Evolutionary conservation across 1,140 invertebrate genomes (phyloP), one percentile per base, ranked within the genome.

Genomic region (Forficula auricularia): DNA sequence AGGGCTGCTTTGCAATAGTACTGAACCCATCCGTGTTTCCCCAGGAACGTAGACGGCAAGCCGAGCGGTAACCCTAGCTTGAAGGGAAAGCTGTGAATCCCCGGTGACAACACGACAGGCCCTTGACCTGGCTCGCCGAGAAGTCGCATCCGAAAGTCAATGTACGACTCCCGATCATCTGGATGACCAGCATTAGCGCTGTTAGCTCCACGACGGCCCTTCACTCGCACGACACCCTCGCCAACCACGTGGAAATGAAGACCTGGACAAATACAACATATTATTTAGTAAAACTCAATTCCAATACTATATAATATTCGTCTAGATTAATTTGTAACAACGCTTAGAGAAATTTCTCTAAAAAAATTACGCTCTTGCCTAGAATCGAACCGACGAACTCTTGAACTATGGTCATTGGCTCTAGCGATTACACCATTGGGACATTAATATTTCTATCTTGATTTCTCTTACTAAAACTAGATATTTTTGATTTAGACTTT

Each of bases 71-170:
- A 62, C 2, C 89, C 88, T 32, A 94, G 59, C 62, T 92, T 92
- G 59, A 92, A 94, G 14, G 89, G 89, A 62, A 92, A 94, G 59
- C 86, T 90, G 62, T 94, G 89, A 50, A 92, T 91, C 15, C 88
- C 89, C 1, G 88, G 85, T 9, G 86, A 90, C n/a, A 94, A 60
- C 13, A 89, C 60, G 35, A 84, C 79, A 33, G 83, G 75, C 9
- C 79, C 77, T 58, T 84, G 77, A 53, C 83, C 82, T 67, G 81
- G 77, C 67, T 92, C 87, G 36, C 88, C 88, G 2, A 94, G 67
- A 3, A 94, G 66, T 55, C 85, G 67, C 85, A 94, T 91, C 47
- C 88, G 72, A 60, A 94, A 94, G 62, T 94, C 88, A 49, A 92
- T 92, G 57, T 92, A 94, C 58, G 89, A 91, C 62, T 94, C 89